A percentile compares a stretch with the other conserved stretches of the same genome.
These are phyloP conservation scores for Macrotrachela quadricornifera DNA, from an alignment of 1,140 invertebrate genomes.

Conservation along the genomic window DNA sequence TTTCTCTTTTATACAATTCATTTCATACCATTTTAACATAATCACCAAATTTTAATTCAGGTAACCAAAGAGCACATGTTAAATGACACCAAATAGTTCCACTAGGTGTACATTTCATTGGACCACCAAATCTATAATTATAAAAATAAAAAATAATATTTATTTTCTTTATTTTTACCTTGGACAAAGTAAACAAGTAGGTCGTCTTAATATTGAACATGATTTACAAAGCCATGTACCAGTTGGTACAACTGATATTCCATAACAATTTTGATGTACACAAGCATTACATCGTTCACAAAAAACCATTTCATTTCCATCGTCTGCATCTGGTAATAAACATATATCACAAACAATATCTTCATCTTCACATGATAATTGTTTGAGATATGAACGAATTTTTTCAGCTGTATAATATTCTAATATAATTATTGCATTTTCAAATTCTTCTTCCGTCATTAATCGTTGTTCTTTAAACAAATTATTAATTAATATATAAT, in stretches of 20 bases:
- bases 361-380: slow-evolving; percentile 48
- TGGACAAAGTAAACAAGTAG: slow-evolving; percentile 78
- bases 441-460: too few relatives aligned
- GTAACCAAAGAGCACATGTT: slow-evolving; percentile 93
- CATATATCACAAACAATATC: slow-evolving; percentile 96
- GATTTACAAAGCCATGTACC: slow-evolving; percentile 86
- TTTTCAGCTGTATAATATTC: too few relatives aligned
- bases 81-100: slow-evolving; percentile 82
- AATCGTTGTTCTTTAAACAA: too few relatives aligned
- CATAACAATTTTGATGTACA: slow-evolving; percentile 93
- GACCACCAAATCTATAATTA: slow-evolving; percentile 42
- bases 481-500: too few relatives aligned
- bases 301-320: slow-evolving; percentile 98
- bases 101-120: neutral
- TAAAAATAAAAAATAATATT: neutral
- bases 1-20: too few relatives aligned
- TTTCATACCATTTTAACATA: slow-evolving; percentile 70
- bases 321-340: slow-evolving; percentile 85
- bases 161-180: neutral
- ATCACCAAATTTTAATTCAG: slow-evolving; percentile 87
- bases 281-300: slow-evolving; percentile 97
- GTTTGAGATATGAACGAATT: too few relatives aligned
- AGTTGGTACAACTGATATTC: slow-evolving; percentile 80
- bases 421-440: too few relatives aligned
- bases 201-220: slow-evolving; percentile 55